Percentiles rank a stretch among this genome's conserved stretches.
Evolutionary conservation across 2,888 invertebrate genomes (phyloP).

Genomic region (Iselma pallidipennis): DNA sequence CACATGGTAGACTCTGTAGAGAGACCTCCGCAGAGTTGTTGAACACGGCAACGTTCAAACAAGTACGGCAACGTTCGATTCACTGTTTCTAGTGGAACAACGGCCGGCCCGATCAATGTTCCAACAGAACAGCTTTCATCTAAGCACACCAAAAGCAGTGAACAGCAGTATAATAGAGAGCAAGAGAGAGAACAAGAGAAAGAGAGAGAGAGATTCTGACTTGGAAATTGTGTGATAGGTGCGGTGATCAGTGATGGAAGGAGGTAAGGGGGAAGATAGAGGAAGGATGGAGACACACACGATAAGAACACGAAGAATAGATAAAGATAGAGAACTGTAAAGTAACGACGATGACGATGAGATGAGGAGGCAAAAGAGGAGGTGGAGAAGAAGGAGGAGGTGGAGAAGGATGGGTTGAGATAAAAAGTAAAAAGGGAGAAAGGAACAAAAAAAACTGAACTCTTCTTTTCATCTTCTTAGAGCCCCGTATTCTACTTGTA

Average conservation of each 20-base stretch:
- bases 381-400: background rate
- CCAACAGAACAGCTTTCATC: slow-evolving; percentile 48
- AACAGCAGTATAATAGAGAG: no score
- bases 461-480: slow-evolving; percentile 26
- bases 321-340: no score
- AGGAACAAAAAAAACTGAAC: slow-evolving; percentile 33
- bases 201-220: background rate
- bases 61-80: slow-evolving; percentile 35
- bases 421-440: background rate
- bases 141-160: slow-evolving; percentile 24
- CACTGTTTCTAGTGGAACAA: slow-evolving; percentile 50
- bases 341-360: background rate
- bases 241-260: no score
- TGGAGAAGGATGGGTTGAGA: background rate
- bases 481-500: slow-evolving; percentile 50
- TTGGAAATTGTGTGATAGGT: no score
- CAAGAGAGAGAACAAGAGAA: background rate
- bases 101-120: slow-evolving; percentile 49
- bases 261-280: no score
- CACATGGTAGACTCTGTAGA: slow-evolving; percentile 21
- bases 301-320: no score
- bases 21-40: slow-evolving; percentile 28
- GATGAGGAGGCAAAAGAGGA: background rate
- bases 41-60: slow-evolving; percentile 18
- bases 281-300: no score